Evolutionary conservation across 2,113 vertebrate genomes (phyloP), one percentile per base, ranked within the genome.

Genomic region (Neodon shergylaensis): DNA sequence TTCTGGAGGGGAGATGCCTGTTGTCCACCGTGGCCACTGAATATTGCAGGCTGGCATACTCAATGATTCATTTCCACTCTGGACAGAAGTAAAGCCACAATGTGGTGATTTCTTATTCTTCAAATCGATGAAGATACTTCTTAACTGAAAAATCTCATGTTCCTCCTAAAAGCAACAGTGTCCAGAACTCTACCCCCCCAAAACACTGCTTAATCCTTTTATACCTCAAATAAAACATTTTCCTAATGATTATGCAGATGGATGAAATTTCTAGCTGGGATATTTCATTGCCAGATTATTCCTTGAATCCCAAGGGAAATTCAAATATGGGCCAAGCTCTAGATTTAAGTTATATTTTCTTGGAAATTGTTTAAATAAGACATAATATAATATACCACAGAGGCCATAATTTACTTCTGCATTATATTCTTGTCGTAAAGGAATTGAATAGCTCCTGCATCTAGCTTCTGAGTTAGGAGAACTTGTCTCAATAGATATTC

Each of bases 301-400:
- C 47, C 61, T 94, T 52, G 70, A 79, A 22, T 81, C 79, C 76
- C 79, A 93, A 26, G 52, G 83, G 89, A 54, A 84, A 58, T 36
- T 90, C 28, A 88, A 79, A 89, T 93, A 22, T 47, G 78, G 93
- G 58, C 42, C 42, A 93, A 92, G 86, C 52, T 73, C 49, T 49
- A 96, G 84, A 88, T 92, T 94, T 97, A 95, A 76, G 12, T 94
- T 93, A 83, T 17, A 0, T 94, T 90, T 96, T n/a, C 66, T 93
- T 90, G 61, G 93, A 95, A 96, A 94, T 96, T 94, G 96, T 94
- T 96, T 96, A 95, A 97, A 94, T 90, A 96, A 95, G 93, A 88
- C 5, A 58, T 72, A 89, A 74, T 39, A 49, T 95, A 96, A 93
- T 77, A 90, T 87, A 95, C 83, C 58, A 63, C 28, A 16, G 93